Evolutionary conservation across 2,888 invertebrate genomes (phyloP), one percentile per base, ranked within the genome.

Genomic region (Euplexia lucipara): DNA sequence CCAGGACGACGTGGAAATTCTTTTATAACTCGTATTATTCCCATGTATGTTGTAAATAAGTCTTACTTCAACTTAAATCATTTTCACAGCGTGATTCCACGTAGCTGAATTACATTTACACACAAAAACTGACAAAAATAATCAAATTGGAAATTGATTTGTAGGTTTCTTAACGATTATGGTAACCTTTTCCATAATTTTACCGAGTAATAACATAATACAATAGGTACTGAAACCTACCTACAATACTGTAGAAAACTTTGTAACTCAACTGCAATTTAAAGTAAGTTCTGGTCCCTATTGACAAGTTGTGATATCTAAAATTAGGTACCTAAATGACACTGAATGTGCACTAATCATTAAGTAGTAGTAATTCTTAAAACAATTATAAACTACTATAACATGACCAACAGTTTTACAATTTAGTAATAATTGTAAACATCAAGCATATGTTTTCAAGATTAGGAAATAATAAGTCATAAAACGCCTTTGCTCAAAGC

Each of bases 1-100:
- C 52, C 37, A 64, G 63, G 44, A 49, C 30, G 26, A 35, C 5
- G 9, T 9, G n/a, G 39, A 54, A 61, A 62, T 34, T 42, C n/a
- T 8, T 37, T 56, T 16, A 20, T 14, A 20, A 56, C 14, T 34
- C 34, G 20, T 30, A 37, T 30, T 60, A 61, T 59, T 14, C 22
- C 12, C 8, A 2, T 1, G 7, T 26, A 52, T 18, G 10, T 12
- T 41, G 10, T 9, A 18, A 41, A 41, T 41, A 41, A 18, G 10
- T 41, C 18, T 2, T n/a, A 26, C 5, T 26, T 26, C 26, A 26
- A 26, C 26, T 26, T 26, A 5, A 26, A 26, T 26, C 41, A 6
- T 18, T 42, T 20, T 18, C 10, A 42, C 41, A 42, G 18, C 18
- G 10, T 18, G n/a, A n/a, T 6, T 30, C 30, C 14, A 22, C 9